phyloP scores from a whole-genome alignment of 2,888 invertebrate genomes.

The Prosopocoilus inquinatus region DNA sequence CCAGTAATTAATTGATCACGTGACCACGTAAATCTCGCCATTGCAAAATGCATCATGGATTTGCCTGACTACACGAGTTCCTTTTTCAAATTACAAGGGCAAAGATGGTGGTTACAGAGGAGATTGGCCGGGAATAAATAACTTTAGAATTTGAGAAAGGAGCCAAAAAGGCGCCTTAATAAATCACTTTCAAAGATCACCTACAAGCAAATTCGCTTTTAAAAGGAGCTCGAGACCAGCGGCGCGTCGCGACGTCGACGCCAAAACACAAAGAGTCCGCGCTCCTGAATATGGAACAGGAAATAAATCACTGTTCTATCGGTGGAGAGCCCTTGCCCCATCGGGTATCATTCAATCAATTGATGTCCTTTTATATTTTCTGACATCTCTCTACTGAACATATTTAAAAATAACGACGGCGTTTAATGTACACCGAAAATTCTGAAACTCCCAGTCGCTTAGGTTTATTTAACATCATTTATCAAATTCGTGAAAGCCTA shows the following conservation, averaged over 20 bases:
- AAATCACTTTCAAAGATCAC: constrained; percentile 42
- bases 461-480: too few relatives aligned
- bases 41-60: too few relatives aligned
- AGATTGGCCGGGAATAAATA: constrained; percentile 30
- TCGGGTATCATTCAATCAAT: constrained; percentile 34
- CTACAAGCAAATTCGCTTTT: constrained; percentile 42
- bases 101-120: constrained; percentile 17
- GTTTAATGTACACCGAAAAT: too few relatives aligned
- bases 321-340: constrained; percentile 28
- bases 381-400: constrained; percentile 19
- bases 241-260: constrained; percentile 26
- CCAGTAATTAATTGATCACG: too few relatives aligned
- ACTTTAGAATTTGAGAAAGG: constrained; percentile 32
- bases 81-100: constrained; percentile 1
- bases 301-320: constrained; percentile 35
- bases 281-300: constrained; percentile 37
- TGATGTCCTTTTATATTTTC: constrained; percentile 24
- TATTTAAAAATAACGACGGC: constrained; percentile 14
- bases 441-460: too few relatives aligned
- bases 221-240: constrained; percentile 33
- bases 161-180: constrained; percentile 35
- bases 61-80: too few relatives aligned
- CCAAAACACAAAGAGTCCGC: constrained; percentile 33
- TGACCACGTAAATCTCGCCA: too few relatives aligned
- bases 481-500: too few relatives aligned